Conservation (phyloP, 1,140 invertebrate species). For the Dufourea novaeangliae region DNA sequence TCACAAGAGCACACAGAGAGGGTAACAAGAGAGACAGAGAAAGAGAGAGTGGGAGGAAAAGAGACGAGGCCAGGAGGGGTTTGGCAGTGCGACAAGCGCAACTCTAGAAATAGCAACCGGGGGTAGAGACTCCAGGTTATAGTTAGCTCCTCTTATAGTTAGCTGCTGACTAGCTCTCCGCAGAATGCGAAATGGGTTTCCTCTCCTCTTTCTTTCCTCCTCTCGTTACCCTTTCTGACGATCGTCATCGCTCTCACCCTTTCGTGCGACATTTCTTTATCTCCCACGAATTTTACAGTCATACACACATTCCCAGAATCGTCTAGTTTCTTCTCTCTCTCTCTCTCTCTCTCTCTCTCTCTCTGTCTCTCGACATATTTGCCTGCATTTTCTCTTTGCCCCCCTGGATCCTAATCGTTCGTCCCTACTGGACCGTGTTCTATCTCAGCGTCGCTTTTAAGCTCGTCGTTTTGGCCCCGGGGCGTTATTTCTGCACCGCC, state of each 20-base stretch:
- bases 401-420: neutral
- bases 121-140: slow-evolving; percentile 73
- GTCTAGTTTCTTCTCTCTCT: neutral
- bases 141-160: slow-evolving; percentile 76
- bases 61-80: slow-evolving; percentile 49
- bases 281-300: slow-evolving; percentile 28
- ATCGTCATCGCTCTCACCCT: neutral
- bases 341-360: slow-evolving; percentile 14
- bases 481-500: slow-evolving; percentile 31
- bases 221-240: neutral
- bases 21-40: slow-evolving; percentile 13
- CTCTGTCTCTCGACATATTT: neutral
- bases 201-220: slow-evolving; percentile 55
- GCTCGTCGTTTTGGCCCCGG: neutral
- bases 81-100: slow-evolving; percentile 70
- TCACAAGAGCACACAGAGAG: neutral
- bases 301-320: neutral
- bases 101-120: slow-evolving; percentile 71
- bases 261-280: neutral
- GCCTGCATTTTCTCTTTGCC: neutral
- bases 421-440: neutral
- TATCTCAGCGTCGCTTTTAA: neutral
- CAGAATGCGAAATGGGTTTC: slow-evolving; percentile 74
- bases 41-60: neutral
- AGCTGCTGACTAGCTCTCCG: slow-evolving; percentile 72